phyloP scores from a whole-genome alignment of 2,797 vertebrate genomes.

The Mormyrus hasselquistii region DNA sequence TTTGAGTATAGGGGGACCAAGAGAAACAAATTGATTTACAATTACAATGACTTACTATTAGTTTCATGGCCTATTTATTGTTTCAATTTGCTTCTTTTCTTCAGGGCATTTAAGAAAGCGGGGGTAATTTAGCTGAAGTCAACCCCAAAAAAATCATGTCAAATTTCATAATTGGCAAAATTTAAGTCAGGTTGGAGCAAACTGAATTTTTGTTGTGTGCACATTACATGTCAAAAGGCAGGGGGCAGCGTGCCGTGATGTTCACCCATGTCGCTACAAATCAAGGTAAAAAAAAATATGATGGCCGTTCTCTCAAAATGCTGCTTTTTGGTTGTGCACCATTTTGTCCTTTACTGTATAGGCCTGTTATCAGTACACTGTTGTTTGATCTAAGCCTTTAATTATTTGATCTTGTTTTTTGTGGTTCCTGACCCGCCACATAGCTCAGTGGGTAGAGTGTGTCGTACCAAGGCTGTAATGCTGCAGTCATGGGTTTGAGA shows the following conservation, averaged over 20 bases:
- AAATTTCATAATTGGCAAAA: slow-evolving; percentile 42
- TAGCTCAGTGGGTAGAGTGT: background rate
- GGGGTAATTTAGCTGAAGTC: background rate
- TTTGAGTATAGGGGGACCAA: background rate
- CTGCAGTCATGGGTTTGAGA: background rate
- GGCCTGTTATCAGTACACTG: background rate
- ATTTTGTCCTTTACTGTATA: background rate
- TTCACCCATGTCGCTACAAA: background rate
- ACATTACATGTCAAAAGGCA: background rate
- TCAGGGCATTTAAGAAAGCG: background rate
- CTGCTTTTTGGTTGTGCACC: background rate
- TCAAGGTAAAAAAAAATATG: background rate
- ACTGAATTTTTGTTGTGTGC: background rate
- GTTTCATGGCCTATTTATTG: background rate
- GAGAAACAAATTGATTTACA: background rate
- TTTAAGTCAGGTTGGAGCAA: slow-evolving; percentile 48
- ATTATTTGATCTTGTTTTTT: background rate
- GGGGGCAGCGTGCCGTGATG: background rate
- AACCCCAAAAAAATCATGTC: background rate
- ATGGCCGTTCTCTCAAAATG: background rate
- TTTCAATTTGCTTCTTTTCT: background rate
- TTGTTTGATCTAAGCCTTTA: background rate
- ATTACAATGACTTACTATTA: background rate
- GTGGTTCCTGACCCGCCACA: background rate
- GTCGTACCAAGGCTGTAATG: background rate